Base-by-base conservation (phyloP, 2,888 invertebrate genomes). In the Marronus borbonicus region DNA sequence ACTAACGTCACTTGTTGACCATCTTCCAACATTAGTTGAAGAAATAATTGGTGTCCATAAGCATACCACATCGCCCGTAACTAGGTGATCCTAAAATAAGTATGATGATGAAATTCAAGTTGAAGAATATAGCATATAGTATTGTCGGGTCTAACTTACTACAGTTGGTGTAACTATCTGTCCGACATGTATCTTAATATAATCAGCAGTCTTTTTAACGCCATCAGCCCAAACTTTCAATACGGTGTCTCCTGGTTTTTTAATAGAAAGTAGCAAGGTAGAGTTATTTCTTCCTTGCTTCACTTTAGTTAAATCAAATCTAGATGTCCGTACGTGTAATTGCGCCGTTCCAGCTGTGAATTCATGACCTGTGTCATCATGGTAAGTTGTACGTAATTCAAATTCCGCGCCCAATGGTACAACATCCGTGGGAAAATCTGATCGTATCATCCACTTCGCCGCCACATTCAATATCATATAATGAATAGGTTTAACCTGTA, bases 41-140 rank as follows among this genome's bases (percentile, higher is more conserved):
- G 82, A 80, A 8, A 88, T 84, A n/a, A 92, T 85, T 0, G 91
- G 90, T 66, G 89, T 89, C 80, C 86, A 86, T 82, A 91, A 89
- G 82, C 92, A 92, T 70, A 92, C 83, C 10, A 92, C 87, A 81
- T 91, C 91, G 4, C 92, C 92, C 68, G 90, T 87, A 5, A 89
- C 89, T 66, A 92, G 78, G 70, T 85, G 82, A n/a, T 87, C 86
- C 86, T 20, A n/a, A 31, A 55, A 77, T 50, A 0, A 36, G 50
- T 12, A 24, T 17, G n/a, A 3, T 14, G 10, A 8, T 36, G 17
- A 39, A 31, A 58, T 72, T 1, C 24, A 10, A n/a, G 31, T 68
- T n/a, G 17, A 68, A 10, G 4, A 8, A n/a, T 36, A 65, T 24
- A 24, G 2, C 10, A 24, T 65, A 36, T 44, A 12, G 2, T 44